Base-by-base conservation (phyloP, 2,113 vertebrate genomes). In the Notothenia coriiceps region DNA sequence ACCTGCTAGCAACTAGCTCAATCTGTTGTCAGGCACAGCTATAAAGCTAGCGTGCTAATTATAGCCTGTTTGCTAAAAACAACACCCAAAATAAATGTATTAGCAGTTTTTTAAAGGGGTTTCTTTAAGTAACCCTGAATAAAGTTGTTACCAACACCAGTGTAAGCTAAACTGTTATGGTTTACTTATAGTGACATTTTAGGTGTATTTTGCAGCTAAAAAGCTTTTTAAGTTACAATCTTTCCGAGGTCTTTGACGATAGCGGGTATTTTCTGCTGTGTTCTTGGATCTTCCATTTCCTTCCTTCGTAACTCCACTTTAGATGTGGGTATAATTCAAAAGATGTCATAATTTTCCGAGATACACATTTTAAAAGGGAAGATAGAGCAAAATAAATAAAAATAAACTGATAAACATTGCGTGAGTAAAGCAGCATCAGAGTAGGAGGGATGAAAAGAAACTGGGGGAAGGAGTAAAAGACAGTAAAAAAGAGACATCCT, bases 401-500 rank as follows among this genome's bases (percentile, higher is more conserved):
- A 57, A 15, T 12, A 49, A 61, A 52, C 18, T 76, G 6, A 54
- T 4, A 57, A 33, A 51, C 1, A 72, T 12, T 10, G 5, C 12
- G 18, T 40, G 8, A 51, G 54, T n/a, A n/a, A 65, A 51, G 14
- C 4, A 51, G 15, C 25, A 33, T 7, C 46, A 54, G 51, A 51
- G 25, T 6, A 14, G n/a, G 14, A 57, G 33, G 40, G 18, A 46
- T 40, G 5, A 63, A 15, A 12, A 54, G 15, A 71, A 33, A 71
- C 5, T 20, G 62, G 35, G 13, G 18, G 50, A 60, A 67, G 6
- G 35, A 70, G 29, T 47, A 13, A 50, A 51, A 20, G 25, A 59
- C 8, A 46, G 29, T 20, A 25, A 62, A 56, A 77, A 0, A 22
- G 12, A 63, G 35, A 59, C 51, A 20, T 70, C 71, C 59, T 85